A percentile compares a stretch with the other conserved stretches of the same genome.
Conservation (phyloP, 2,797 vertebrate species). For the Acipenser oxyrinchus region DNA sequence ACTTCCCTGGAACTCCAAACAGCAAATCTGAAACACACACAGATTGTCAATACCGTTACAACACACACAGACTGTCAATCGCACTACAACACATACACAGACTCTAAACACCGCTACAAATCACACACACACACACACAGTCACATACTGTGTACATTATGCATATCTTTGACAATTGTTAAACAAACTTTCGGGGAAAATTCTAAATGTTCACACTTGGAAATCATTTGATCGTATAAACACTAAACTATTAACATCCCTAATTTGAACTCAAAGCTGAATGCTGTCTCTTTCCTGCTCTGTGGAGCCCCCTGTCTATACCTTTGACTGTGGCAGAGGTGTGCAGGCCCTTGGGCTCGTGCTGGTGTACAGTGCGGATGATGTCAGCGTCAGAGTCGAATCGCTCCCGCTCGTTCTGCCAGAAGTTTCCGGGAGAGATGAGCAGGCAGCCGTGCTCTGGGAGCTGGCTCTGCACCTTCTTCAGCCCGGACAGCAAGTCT, state of each 20-base stretch:
- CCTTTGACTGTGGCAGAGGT: conserved; percentile 91
- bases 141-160: not conserved
- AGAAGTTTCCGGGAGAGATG: conserved; percentile 91
- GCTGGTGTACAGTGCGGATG: conserved; percentile 86
- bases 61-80: too few relatives aligned
- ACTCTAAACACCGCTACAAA: too few relatives aligned
- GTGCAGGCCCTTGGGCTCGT: conserved; percentile 91
- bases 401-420: conserved; percentile 86
- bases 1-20: conserved; percentile 83
- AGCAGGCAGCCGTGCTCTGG: conserved; percentile 90
- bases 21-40: conserved; percentile 67
- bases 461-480: conserved; percentile 74
- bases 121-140: not conserved
- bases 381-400: conserved; percentile 84
- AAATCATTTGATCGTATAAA: too few relatives aligned
- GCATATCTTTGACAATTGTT: too few relatives aligned
- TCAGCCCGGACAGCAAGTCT: conserved; percentile 81
- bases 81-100: too few relatives aligned
- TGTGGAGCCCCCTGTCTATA: conserved; percentile 24
- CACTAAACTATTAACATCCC: too few relatives aligned
- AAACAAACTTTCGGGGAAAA: too few relatives aligned
- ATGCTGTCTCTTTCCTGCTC: not conserved
- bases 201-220: too few relatives aligned
- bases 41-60: not conserved
- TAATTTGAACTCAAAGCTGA: not conserved